phyloP scores from a whole-genome alignment of 2,113 vertebrate genomes.

The Phylloscopus whistleri region DNA sequence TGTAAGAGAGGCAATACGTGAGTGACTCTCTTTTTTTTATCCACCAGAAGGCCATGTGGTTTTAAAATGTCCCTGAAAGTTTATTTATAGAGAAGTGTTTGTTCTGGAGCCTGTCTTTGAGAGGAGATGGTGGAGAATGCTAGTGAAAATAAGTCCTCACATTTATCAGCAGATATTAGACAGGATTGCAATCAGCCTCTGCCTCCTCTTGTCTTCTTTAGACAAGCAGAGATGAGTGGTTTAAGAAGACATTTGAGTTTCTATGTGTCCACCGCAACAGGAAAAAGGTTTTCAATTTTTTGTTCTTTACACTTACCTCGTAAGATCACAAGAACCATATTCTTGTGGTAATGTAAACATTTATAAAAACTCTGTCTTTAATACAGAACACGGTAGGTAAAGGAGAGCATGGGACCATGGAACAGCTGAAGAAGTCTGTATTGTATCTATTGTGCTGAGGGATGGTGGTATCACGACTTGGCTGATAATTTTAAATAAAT shows the following conservation, averaged over 20 bases:
- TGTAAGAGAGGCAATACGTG: not conserved
- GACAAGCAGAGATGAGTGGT: not conserved
- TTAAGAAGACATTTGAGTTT: not conserved
- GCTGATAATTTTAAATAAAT: not conserved
- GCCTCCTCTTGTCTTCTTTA: not conserved
- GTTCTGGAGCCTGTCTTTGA: not conserved
- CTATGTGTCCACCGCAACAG: not conserved
- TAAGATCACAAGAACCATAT: not conserved
- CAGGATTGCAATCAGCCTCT: not conserved
- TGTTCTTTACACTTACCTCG: not conserved
- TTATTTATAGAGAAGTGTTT: not conserved
- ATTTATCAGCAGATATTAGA: not conserved
- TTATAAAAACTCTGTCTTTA: not conserved
- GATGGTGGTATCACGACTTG: not conserved
- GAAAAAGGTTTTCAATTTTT: not conserved
- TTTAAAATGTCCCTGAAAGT: not conserved
- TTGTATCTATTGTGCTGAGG: not conserved
- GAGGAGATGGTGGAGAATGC: not conserved
- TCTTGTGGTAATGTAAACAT: not conserved
- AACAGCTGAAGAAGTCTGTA: not conserved
- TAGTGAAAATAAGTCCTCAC: not conserved
- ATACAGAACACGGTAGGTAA: not conserved
- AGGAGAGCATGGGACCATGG: not conserved
- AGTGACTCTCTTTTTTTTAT: not conserved
- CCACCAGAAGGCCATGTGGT: not conserved